Evolutionary conservation across 2,888 invertebrate genomes (phyloP).

Genomic region (Belgica antarctica): DNA sequence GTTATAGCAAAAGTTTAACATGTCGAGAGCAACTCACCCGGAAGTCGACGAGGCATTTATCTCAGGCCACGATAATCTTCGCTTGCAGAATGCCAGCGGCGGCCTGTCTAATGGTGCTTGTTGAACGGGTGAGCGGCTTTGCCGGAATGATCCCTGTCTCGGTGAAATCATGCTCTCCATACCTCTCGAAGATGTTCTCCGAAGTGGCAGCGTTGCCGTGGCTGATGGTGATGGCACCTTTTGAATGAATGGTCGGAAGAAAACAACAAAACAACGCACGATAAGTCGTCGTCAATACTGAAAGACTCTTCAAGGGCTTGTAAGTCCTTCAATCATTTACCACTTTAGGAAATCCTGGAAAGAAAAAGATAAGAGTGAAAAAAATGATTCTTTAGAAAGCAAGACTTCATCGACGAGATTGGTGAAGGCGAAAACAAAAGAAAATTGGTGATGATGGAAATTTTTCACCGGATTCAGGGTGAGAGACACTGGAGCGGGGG

Average conservation of each 20-base stretch:
- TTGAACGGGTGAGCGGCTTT: constrained; percentile 56
- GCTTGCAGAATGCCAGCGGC: constrained; percentile 71
- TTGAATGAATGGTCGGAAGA: too few relatives aligned
- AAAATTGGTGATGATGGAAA: constrained; percentile 2
- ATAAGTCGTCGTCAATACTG: constrained; percentile 19
- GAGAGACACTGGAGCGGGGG: too few relatives aligned
- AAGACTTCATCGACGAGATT: background rate
- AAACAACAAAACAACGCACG: background rate
- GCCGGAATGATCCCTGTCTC: constrained; percentile 61
- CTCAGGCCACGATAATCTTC: constrained; percentile 80
- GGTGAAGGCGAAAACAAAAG: background rate
- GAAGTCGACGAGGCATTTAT: constrained; percentile 79
- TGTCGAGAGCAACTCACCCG: constrained; percentile 62
- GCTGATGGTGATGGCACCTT: constrained; percentile 58
- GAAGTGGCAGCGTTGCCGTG: constrained; percentile 54
- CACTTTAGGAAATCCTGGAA: constrained; percentile 68
- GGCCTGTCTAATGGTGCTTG: constrained; percentile 64
- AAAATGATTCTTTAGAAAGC: background rate
- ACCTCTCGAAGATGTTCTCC: constrained; percentile 62
- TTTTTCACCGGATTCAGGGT: background rate
- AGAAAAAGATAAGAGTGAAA: constrained; percentile 25
- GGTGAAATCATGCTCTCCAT: constrained; percentile 55
- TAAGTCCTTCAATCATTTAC: constrained; percentile 49
- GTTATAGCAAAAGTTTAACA: background rate
- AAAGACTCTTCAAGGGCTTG: background rate